Percentiles rank a stretch among this genome's conserved stretches.
These are phyloP conservation scores for Taenaris catops DNA, from an alignment of 2,888 invertebrate species.

Conservation along the genomic window DNA sequence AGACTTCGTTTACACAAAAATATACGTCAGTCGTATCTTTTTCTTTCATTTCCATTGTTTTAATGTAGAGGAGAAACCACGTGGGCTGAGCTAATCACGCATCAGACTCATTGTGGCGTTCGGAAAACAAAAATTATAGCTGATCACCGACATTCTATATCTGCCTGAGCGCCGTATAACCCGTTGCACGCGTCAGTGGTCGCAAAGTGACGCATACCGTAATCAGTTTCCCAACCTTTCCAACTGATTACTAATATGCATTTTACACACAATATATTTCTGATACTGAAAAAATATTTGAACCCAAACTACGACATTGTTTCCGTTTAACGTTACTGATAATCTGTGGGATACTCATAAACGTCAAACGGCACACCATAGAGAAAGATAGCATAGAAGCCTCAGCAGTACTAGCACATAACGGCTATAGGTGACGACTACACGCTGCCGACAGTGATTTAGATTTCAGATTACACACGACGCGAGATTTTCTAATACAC, in stretches of 20 bases:
- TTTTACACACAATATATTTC: too few species aligned
- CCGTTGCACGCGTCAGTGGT: slow-evolving; percentile 74
- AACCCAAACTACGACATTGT: too few species aligned
- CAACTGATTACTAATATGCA: slow-evolving; percentile 18
- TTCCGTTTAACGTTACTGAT: too few species aligned
- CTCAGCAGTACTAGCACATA: too few species aligned
- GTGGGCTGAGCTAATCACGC: slow-evolving; percentile 17
- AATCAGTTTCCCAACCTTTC: slow-evolving; percentile 27
- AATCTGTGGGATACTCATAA: too few species aligned
- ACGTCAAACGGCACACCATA: too few species aligned
- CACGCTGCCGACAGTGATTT: too few species aligned
- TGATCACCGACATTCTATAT: slow-evolving; percentile 77
- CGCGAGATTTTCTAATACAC: too few species aligned
- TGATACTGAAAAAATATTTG: too few species aligned
- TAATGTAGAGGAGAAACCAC: slow-evolving; percentile 11
- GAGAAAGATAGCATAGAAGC: too few species aligned
- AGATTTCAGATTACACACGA: too few species aligned
- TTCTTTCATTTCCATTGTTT: slow-evolving; percentile 9
- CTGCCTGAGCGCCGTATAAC: slow-evolving; percentile 67
- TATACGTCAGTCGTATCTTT: slow-evolving; percentile 8
- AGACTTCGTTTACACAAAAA: background rate
- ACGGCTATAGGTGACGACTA: too few species aligned
- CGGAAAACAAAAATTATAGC: slow-evolving; percentile 71
- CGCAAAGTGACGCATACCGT: slow-evolving; percentile 47
- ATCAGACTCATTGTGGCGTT: slow-evolving; percentile 21